Percentiles rank a stretch among this genome's conserved stretches.
Evolutionary conservation across 2,888 invertebrate species (phyloP).

Genomic region (Drosophila mimetica): DNA sequence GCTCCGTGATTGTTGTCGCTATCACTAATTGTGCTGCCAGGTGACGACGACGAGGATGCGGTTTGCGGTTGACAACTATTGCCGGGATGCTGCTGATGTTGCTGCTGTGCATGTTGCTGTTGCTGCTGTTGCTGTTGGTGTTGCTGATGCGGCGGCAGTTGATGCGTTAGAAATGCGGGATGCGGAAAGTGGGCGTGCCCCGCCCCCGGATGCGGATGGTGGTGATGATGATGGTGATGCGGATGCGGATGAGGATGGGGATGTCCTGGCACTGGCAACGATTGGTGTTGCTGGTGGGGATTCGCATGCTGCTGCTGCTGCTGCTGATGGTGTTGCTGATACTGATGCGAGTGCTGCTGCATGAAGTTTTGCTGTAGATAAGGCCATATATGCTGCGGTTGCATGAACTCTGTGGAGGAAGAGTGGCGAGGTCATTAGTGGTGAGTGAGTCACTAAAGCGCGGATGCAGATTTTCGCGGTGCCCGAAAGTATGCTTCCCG

Average conservation of each 20-base stretch:
- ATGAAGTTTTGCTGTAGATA: conserved; percentile 85
- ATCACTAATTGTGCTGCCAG: conserved; percentile 85
- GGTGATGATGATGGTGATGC: conserved; percentile 53
- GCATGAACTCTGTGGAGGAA: conserved; percentile 83
- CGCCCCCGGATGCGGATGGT: conserved; percentile 66
- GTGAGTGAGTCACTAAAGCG: neutral
- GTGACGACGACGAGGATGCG: conserved; percentile 84
- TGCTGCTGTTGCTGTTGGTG: conserved; percentile 57
- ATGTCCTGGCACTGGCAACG: conserved; percentile 43
- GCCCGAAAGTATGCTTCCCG: conserved; percentile 15
- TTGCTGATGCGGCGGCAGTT: conserved; percentile 75
- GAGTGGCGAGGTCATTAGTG: conserved; percentile 9
- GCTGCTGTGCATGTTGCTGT: conserved; percentile 68
- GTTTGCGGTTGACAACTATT: conserved; percentile 85
- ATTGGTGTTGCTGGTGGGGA: conserved; percentile 50
- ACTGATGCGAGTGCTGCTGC: conserved; percentile 79
- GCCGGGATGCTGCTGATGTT: conserved; percentile 74
- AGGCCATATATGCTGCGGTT: conserved; percentile 85
- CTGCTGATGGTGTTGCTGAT: conserved; percentile 69
- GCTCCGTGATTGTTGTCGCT: conserved; percentile 83
- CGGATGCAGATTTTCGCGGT: neutral
- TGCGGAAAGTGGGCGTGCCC: conserved; percentile 84
- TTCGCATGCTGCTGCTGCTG: conserved; percentile 49
- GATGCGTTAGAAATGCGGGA: conserved; percentile 84
- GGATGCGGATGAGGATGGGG: conserved; percentile 69